Evolutionary conservation across 23 tunicate species (phyloP).

Genomic region (Phallusia fumigata): DNA sequence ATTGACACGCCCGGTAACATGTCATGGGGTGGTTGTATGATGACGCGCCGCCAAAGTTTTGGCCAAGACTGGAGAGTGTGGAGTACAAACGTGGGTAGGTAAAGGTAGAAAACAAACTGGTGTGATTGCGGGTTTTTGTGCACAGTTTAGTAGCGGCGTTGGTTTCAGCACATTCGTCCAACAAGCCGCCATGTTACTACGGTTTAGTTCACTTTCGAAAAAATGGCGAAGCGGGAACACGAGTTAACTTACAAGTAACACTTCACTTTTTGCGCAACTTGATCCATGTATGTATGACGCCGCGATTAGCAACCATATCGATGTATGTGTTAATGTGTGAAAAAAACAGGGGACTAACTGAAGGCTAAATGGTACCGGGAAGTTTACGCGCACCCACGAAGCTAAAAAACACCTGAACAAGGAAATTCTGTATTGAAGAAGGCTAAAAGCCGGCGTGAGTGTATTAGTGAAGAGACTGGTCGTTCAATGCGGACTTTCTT

Average conservation of each 20-base stretch:
- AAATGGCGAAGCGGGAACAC: background rate
- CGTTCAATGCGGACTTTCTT: background rate
- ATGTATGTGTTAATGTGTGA: background rate
- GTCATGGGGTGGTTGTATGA: background rate
- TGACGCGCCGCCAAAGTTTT: background rate
- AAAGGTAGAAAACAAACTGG: background rate
- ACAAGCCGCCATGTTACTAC: background rate
- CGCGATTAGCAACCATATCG: conserved; percentile 3
- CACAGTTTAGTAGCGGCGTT: background rate
- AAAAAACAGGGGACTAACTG: no score
- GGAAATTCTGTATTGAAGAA: background rate
- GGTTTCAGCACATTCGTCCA: background rate
- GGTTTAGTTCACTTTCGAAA: conserved; percentile 1
- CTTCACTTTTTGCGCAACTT: background rate
- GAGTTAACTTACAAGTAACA: background rate
- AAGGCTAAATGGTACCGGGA: no score
- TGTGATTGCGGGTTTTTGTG: background rate
- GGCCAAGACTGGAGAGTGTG: background rate
- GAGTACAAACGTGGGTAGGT: background rate
- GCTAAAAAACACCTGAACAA: conserved; percentile 7
- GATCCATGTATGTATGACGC: background rate
- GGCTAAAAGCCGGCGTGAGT: background rate
- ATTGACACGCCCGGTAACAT: background rate
- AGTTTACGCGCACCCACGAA: background rate
- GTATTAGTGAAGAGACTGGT: background rate